phyloP scores from a whole-genome alignment of 2,113 vertebrate genomes.

The Columba livia region DNA sequence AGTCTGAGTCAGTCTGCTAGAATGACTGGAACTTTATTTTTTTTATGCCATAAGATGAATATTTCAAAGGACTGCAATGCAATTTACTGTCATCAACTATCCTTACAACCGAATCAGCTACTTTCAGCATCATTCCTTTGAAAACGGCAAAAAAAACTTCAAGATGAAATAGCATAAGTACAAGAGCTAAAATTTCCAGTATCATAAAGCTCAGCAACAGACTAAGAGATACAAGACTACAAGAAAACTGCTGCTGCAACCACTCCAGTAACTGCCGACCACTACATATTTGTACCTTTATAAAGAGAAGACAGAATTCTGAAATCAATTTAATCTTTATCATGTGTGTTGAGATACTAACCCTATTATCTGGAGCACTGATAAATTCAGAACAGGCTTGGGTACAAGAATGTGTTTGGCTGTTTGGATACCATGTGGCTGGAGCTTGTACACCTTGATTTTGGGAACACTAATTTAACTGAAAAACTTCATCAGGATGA shows the following conservation, averaged over 20 bases:
- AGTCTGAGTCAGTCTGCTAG: not conserved
- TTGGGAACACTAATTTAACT: not conserved
- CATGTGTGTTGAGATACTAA: not conserved
- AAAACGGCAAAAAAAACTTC: not conserved
- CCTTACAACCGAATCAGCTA: not conserved
- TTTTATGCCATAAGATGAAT: not conserved
- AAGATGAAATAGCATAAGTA: not conserved
- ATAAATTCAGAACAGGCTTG: not conserved
- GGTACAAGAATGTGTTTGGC: not conserved
- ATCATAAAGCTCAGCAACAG: not conserved
- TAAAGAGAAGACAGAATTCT: not conserved
- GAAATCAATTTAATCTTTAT: not conserved
- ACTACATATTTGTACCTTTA: not conserved
- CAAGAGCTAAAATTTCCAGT: not conserved
- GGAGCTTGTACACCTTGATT: not conserved
- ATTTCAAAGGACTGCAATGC: not conserved
- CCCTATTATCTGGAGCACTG: not conserved
- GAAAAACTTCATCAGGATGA: not conserved
- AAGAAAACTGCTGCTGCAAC: not conserved
- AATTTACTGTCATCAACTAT: not conserved
- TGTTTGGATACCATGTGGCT: not conserved
- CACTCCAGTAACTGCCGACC: not conserved
- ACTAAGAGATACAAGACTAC: not conserved
- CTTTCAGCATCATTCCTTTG: not conserved
- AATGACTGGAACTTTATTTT: not conserved